These are phyloP conservation scores for Trichonephila clavata DNA, from an alignment of 1,140 invertebrate genomes.

Conservation along the genomic window DNA sequence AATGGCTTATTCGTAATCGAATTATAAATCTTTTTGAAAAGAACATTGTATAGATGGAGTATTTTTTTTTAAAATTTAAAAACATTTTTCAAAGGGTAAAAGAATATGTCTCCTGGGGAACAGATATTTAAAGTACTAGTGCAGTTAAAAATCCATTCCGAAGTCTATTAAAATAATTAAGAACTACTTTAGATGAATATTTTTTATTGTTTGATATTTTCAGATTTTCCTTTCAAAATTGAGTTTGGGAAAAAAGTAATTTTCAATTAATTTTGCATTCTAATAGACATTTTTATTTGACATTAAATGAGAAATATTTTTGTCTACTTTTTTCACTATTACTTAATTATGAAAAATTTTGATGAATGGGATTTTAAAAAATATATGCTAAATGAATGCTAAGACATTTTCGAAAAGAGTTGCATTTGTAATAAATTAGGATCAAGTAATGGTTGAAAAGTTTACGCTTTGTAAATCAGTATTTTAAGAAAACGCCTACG, in stretches of 20 bases:
- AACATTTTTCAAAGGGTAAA: not conserved
- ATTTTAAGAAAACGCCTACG: too few species aligned
- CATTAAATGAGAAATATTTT: not conserved
- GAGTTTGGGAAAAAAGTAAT: not conserved
- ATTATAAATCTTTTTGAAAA: not conserved
- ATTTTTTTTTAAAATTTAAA: not conserved
- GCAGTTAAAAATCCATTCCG: not conserved
- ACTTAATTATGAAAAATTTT: not conserved
- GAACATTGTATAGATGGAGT: not conserved
- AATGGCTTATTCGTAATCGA: slow-evolving; percentile 6
- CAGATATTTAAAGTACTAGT: not conserved
- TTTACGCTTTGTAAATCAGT: too few species aligned
- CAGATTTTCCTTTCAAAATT: not conserved
- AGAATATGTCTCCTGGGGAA: not conserved
- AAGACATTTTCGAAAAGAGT: too few species aligned
- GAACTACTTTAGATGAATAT: not conserved
- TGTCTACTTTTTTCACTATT: not conserved
- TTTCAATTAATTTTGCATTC: not conserved
- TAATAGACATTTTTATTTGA: not conserved
- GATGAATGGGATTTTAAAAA: not conserved
- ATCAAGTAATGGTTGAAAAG: too few species aligned
- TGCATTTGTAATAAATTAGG: too few species aligned
- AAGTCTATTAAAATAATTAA: not conserved
- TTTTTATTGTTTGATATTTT: not conserved
- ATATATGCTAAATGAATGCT: too few species aligned